Evolutionary conservation across 1,140 invertebrate genomes (phyloP).

Genomic region (Coenobita brevimanus): DNA sequence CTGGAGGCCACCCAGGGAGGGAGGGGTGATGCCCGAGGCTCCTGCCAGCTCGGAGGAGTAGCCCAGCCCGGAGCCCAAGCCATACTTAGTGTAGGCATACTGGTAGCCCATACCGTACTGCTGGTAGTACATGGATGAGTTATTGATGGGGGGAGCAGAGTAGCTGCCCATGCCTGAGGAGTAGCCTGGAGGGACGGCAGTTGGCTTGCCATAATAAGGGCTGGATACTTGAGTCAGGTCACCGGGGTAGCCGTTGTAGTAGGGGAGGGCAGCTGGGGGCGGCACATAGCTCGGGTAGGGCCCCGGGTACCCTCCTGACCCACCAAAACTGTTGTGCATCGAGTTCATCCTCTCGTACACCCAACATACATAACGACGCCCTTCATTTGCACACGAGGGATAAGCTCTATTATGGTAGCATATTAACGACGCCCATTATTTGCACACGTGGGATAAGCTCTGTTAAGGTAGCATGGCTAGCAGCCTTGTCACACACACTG

Average conservation of each 20-base stretch:
- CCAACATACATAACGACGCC: slow-evolving; percentile 44
- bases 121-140: slow-evolving; percentile 69
- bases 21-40: slow-evolving; percentile 65
- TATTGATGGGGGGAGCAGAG: slow-evolving; percentile 64
- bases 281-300: slow-evolving; percentile 69
- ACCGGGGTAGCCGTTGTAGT: slow-evolving; percentile 69
- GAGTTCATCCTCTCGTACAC: slow-evolving; percentile 68
- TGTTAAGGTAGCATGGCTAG: slow-evolving; percentile 28
- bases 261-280: slow-evolving; percentile 67
- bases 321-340: slow-evolving; percentile 70
- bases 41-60: slow-evolving; percentile 67
- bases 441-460: slow-evolving; percentile 38
- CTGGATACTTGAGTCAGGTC: slow-evolving; percentile 68
- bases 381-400: slow-evolving; percentile 14
- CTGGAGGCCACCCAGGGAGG: slow-evolving; percentile 66
- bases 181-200: slow-evolving; percentile 67
- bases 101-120: slow-evolving; percentile 69
- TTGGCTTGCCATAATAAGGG: slow-evolving; percentile 69
- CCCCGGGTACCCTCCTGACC: slow-evolving; percentile 68
- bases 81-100: slow-evolving; percentile 69
- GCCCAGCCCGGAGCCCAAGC: slow-evolving; percentile 59
- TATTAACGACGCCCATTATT: too few species aligned
- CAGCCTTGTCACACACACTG: too few species aligned
- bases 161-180: slow-evolving; percentile 68
- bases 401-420: too few species aligned